phyloP scores from a whole-genome alignment of 2,113 vertebrate species.

The Manacus vitellinus region DNA sequence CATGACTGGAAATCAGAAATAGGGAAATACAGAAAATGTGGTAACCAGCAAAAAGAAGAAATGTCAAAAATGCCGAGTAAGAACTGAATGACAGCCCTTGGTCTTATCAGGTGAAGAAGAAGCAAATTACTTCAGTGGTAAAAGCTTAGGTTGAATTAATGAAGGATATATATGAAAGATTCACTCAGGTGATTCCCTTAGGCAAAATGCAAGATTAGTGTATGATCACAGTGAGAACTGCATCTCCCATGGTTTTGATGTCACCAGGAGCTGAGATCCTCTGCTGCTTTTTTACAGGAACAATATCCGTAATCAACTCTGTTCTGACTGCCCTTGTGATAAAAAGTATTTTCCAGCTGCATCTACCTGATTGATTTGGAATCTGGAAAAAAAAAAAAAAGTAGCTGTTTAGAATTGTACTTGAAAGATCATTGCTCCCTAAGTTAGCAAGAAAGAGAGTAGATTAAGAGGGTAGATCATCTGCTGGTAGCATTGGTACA shows the following conservation, averaged over 20 bases:
- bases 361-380: not conserved
- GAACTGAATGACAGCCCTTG: not conserved
- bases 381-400: not conserved
- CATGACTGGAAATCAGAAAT: not conserved
- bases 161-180: not conserved
- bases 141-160: not conserved
- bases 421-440: not conserved
- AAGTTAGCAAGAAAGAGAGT: not conserved
- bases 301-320: not conserved
- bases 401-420: not conserved
- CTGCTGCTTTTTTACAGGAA: not conserved
- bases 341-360: not conserved
- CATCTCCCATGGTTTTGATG: not conserved
- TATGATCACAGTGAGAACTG: accelerated
- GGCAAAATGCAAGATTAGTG: accelerated
- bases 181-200: not conserved
- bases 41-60: not conserved
- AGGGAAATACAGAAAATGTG: not conserved
- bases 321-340: not conserved
- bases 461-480: not conserved
- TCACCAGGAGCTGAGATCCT: not conserved
- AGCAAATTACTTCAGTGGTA: not conserved
- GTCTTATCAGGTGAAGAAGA: not conserved
- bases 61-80: not conserved
- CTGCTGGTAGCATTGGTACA: accelerated